Conservation (phyloP, 2,113 vertebrate species). For the Vombatus ursinus region DNA sequence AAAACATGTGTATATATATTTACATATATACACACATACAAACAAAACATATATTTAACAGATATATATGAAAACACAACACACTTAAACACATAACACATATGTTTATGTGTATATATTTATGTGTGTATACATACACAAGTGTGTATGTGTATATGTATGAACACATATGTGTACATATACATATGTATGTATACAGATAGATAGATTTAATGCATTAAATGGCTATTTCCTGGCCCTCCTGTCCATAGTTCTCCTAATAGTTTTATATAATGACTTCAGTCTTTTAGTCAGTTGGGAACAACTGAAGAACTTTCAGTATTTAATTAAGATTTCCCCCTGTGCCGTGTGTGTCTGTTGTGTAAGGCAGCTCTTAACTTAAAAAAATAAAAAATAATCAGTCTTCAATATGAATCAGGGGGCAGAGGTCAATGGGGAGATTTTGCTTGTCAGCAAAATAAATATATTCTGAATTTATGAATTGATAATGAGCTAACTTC, state of each 20-base stretch:
- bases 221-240: background rate
- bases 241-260: conserved; percentile 27
- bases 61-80: background rate
- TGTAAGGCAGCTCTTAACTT: conserved; percentile 38
- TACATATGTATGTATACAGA: conserved; percentile 21
- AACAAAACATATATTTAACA: too few species aligned
- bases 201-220: conserved; percentile 39
- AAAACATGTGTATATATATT: too few species aligned
- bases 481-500: conserved; percentile 77
- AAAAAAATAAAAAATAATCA: conserved; percentile 51
- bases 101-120: background rate
- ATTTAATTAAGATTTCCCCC: conserved; percentile 63
- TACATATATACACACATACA: too few species aligned
- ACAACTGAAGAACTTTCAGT: conserved; percentile 61
- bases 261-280: background rate
- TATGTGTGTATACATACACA: background rate
- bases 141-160: background rate
- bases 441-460: conserved; percentile 80
- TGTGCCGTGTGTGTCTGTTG: conserved; percentile 38
- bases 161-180: background rate
- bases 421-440: conserved; percentile 69
- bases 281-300: conserved; percentile 50
- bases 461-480: conserved; percentile 82
- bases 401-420: conserved; percentile 60
- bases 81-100: background rate